Percentiles rank a stretch among this genome's conserved stretches.
These are phyloP conservation scores for Montifringilla adamsi DNA, from an alignment of 2,113 vertebrate genomes.

Conservation along the genomic window DNA sequence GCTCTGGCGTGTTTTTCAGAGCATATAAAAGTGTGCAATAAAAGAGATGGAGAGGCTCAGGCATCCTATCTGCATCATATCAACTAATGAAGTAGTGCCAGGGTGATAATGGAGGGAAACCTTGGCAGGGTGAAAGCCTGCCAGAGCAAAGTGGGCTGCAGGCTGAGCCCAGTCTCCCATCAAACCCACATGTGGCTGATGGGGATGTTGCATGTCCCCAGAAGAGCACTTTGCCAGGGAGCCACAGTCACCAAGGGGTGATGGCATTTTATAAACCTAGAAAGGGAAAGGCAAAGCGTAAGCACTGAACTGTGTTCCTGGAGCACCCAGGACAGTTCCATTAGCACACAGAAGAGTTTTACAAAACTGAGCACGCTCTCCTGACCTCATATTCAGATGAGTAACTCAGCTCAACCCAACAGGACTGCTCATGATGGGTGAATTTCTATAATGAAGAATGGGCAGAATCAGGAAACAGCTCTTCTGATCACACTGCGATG, in stretches of 20 bases:
- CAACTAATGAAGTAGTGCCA: not conserved
- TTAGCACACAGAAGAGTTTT: not conserved
- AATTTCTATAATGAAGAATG: not conserved
- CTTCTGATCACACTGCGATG: accelerated
- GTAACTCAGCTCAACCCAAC: not conserved
- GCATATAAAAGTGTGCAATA: not conserved
- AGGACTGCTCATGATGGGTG: not conserved
- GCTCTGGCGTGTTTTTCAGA: not conserved
- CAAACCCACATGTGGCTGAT: accelerated
- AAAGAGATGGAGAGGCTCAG: not conserved
- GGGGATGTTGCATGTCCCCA: not conserved
- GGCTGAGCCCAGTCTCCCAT: not conserved
- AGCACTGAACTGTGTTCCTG: not conserved
- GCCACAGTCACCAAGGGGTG: not conserved
- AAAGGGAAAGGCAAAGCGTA: not conserved
- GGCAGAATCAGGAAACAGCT: not conserved
- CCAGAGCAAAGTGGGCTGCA: not conserved
- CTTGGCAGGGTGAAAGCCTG: not conserved
- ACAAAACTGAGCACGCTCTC: not conserved
- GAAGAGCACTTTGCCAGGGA: not conserved
- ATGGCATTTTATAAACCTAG: not conserved
- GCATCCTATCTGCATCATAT: not conserved
- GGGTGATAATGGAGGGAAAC: not conserved
- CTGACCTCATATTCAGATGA: not conserved
- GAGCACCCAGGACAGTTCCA: not conserved